phyloP scores from a whole-genome alignment of 2,113 vertebrate genomes.

The Gallinago jamesoni region DNA sequence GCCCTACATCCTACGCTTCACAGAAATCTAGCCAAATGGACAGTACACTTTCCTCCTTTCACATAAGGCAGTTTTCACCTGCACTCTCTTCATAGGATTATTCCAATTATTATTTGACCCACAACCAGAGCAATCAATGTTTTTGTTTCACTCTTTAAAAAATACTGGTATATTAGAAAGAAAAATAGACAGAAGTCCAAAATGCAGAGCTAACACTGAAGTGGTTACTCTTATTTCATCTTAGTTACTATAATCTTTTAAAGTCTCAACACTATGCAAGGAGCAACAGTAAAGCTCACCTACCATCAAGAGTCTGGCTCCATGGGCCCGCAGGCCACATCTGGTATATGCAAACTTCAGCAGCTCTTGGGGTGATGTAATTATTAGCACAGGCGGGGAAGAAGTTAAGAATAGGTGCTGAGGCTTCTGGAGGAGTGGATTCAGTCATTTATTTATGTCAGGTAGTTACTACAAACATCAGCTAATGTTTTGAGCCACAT shows the following conservation, averaged over 20 bases:
- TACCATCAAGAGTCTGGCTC: not conserved
- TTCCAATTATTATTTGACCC: not conserved
- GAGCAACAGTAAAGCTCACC: not conserved
- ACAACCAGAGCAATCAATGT: not conserved
- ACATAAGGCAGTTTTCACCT: not conserved
- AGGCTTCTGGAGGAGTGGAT: not conserved
- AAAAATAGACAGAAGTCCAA: not conserved
- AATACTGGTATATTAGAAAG: not conserved
- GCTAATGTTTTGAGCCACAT: not conserved
- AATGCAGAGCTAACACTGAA: not conserved
- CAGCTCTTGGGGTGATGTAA: not conserved
- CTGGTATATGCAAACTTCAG: not conserved
- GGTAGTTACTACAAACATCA: not conserved
- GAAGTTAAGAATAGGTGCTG: not conserved
- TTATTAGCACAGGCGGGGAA: conserved; percentile 45
- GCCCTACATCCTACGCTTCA: not conserved
- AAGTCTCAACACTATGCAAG: not conserved
- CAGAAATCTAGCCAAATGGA: not conserved
- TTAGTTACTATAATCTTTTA: not conserved
- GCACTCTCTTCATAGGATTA: not conserved
- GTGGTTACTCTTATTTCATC: not conserved
- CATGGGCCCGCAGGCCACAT: not conserved
- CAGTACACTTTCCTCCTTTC: not conserved
- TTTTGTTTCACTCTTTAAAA: not conserved
- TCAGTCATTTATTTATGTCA: not conserved